Evolutionary conservation across 2,888 invertebrate species (phyloP).

Genomic region (Deroplatys truncata): DNA sequence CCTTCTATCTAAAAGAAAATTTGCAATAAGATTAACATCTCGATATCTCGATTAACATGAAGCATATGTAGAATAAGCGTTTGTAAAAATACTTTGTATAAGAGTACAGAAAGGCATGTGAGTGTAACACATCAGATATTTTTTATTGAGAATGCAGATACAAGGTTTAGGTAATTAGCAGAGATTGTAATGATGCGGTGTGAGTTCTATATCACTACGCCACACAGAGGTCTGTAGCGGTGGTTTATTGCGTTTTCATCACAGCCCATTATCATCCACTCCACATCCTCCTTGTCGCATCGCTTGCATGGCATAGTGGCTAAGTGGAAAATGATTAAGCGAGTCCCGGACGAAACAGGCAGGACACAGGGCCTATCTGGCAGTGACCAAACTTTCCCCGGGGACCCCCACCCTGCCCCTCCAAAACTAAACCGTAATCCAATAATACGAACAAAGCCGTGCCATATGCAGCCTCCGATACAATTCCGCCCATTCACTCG

Average conservation of each 20-base stretch:
- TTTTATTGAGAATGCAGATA: too few species aligned
- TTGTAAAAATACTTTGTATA: too few species aligned
- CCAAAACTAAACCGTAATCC: not conserved
- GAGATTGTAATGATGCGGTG: too few species aligned
- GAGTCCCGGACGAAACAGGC: not conserved
- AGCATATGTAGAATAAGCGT: too few species aligned
- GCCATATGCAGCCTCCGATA: not conserved
- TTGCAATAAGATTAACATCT: too few species aligned
- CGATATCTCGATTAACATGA: too few species aligned
- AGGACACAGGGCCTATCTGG: constrained; percentile 5
- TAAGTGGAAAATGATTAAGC: constrained; percentile 14
- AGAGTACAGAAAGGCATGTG: too few species aligned
- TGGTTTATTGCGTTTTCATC: not conserved
- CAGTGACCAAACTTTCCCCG: constrained; percentile 7
- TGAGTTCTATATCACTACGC: not conserved
- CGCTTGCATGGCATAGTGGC: not conserved
- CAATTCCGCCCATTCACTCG: not conserved
- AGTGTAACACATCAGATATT: too few species aligned
- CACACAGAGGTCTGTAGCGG: not conserved
- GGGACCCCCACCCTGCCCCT: not conserved
- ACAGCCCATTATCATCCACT: not conserved
- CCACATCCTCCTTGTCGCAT: not conserved
- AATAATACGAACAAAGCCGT: not conserved
- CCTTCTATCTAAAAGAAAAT: too few species aligned
- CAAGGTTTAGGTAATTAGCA: too few species aligned